Evolutionary conservation across 2,888 invertebrate genomes (phyloP), one percentile per base, ranked within the genome.

Genomic region (Parelbella ahira): DNA sequence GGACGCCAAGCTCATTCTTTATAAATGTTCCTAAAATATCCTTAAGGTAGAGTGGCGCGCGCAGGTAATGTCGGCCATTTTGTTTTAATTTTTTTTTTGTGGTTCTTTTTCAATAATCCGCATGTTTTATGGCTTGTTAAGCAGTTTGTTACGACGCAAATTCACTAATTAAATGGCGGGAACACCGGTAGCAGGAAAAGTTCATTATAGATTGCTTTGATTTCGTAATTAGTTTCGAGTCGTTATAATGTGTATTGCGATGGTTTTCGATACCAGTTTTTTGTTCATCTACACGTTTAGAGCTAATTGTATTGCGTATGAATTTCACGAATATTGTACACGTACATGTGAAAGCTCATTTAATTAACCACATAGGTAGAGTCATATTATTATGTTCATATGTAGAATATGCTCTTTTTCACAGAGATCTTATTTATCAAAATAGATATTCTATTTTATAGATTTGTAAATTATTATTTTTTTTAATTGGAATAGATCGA

Each of bases 121-220:
- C 80, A 69, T 78, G 76, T 82, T 83, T 81, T 82, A 82, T 76
- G 62, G 76, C 77, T 76, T 81, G 81, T 82, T 74, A 73, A 61
- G 66, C 56, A 63, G 73, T 77, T 73, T 80, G 79, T 82, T 69
- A 68, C 63, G 70, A 71, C 63, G 57, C 53, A 52, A 61, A 61
- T 56, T 61, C 58, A 70, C 73, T 80, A 79, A 84, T 83, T 80
- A 77, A 68, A 60, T 55, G 59, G 57, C 55, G 59, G 68, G 58
- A 70, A 70, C 58, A 68, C 69, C 71, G 56, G 80, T 70, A 69
- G 76, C 73, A 63, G 70, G 63, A 71, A 68, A 66, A 58, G 53
- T 65, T 63, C 47, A 63, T 65, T 68, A 49, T 29, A 6, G 18
- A 32, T 9, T 21, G 34, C 11, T 42, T 36, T 42, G 42, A 42